phyloP scores from a whole-genome alignment of 30 jellyfish, hydroid and myxozoan species.

The Turritopsis rubra region DNA sequence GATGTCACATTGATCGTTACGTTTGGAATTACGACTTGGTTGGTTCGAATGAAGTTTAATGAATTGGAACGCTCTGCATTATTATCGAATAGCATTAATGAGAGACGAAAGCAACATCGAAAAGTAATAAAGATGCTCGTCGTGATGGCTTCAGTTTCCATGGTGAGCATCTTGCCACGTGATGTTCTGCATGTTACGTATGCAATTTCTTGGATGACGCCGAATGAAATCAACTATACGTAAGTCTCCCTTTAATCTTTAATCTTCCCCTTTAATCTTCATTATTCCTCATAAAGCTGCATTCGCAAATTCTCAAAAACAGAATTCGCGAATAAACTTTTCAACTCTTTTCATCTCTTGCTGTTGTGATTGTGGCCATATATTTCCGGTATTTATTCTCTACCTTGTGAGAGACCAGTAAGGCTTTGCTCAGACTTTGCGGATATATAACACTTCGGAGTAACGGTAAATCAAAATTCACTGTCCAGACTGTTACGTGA shows the following conservation, averaged over 20 bases:
- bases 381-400: too few relatives aligned
- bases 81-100: constrained; percentile 6
- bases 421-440: too few relatives aligned
- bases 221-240: constrained; percentile 1
- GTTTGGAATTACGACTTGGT: constrained; percentile 39
- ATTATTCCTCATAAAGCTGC: too few relatives aligned
- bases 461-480: too few relatives aligned
- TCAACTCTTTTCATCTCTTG: too few relatives aligned
- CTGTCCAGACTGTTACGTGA: too few relatives aligned
- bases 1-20: constrained; percentile 30
- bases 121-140: constrained; percentile 41
- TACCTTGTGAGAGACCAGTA: too few relatives aligned
- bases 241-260: not conserved
- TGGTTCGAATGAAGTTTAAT: constrained; percentile 17
- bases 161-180: constrained; percentile 49
- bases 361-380: too few relatives aligned
- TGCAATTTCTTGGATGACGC: constrained; percentile 42
- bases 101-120: not conserved
- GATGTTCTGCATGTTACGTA: constrained; percentile 54
- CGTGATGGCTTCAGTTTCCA: constrained; percentile 43
- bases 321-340: too few relatives aligned
- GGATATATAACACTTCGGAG: too few relatives aligned
- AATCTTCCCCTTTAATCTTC: not conserved
- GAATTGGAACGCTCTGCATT: constrained; percentile 15
- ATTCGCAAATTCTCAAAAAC: too few relatives aligned